Evolutionary conservation across 2,888 invertebrate genomes (phyloP).

Genomic region (Oegoconia quadripuncta): DNA sequence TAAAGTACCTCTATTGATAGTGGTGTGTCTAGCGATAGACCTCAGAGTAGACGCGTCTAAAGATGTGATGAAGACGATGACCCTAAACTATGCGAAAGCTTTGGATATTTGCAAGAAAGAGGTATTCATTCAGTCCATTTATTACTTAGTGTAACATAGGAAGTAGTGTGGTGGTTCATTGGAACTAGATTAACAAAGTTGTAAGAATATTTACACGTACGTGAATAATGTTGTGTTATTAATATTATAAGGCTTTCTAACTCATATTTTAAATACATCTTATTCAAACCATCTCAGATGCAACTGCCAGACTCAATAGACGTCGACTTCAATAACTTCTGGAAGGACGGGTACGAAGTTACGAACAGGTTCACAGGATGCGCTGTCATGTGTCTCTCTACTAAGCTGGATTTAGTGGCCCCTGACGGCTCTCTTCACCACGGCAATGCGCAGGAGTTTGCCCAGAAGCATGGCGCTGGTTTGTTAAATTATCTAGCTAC

Average conservation of each 20-base stretch:
- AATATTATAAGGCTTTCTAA: neutral
- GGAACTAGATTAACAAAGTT: no score
- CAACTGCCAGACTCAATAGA: slow-evolving; percentile 37
- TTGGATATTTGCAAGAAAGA: slow-evolving; percentile 42
- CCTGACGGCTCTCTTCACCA: slow-evolving; percentile 52
- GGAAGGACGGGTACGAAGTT: slow-evolving; percentile 43
- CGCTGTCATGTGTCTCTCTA: slow-evolving; percentile 51
- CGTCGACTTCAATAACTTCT: slow-evolving; percentile 47
- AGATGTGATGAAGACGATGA: slow-evolving; percentile 36
- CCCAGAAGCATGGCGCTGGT: slow-evolving; percentile 59
- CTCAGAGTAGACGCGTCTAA: slow-evolving; percentile 31
- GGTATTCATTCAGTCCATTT: slow-evolving; percentile 21
- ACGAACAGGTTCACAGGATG: slow-evolving; percentile 46
- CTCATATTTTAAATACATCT: neutral
- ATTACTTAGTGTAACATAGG: no score
- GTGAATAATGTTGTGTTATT: no score
- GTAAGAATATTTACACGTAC: no score
- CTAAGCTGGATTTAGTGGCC: slow-evolving; percentile 51
- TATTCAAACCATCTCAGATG: slow-evolving; percentile 26
- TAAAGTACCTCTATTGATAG: slow-evolving; percentile 21
- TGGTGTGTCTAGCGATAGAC: slow-evolving; percentile 21
- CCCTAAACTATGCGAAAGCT: slow-evolving; percentile 35
- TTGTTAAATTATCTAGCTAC: no score
- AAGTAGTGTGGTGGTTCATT: no score
- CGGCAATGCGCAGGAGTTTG: slow-evolving; percentile 55